Conservation (phyloP, 1,140 invertebrate species). For the Leucophenga varia region DNA sequence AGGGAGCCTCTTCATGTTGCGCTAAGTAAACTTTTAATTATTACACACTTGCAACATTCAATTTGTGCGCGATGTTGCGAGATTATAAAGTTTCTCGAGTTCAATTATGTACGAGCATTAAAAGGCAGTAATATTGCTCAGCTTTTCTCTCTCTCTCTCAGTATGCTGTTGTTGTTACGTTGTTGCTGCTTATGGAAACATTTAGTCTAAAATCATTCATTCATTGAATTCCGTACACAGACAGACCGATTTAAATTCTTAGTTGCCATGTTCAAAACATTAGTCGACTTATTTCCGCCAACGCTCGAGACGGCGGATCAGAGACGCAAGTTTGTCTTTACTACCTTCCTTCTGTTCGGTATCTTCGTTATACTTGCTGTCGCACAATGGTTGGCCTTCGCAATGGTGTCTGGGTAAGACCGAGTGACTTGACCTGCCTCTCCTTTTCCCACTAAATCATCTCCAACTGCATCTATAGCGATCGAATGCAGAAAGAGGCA, state of each 20-base stretch:
- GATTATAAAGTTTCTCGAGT: conserved; percentile 43
- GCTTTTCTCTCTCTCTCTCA: conserved; percentile 9
- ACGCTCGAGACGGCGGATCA: conserved; percentile 12
- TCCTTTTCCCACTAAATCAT: conserved; percentile 14
- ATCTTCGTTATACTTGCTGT: conserved; percentile 1
- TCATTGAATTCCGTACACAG: conserved; percentile 2
- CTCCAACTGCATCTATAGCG: not conserved
- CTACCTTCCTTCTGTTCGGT: conserved; percentile 3
- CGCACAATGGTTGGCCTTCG: conserved; percentile 12
- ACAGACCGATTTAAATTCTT: conserved; percentile 2
- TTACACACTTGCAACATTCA: conserved; percentile 43
- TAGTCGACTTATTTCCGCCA: not conserved
- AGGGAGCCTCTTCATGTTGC: conserved; percentile 5
- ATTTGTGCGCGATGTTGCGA: conserved; percentile 41
- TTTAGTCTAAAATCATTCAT: not conserved
- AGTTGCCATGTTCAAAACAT: conserved; percentile 27
- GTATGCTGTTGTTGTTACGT: conserved; percentile 21
- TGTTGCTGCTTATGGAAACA: not conserved
- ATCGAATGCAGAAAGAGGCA: not conserved
- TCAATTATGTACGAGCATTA: conserved; percentile 37
- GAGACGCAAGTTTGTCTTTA: conserved; percentile 8
- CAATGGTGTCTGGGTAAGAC: not conserved
- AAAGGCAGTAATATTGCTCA: not conserved
- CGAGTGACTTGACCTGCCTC: not conserved
- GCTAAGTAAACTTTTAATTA: conserved; percentile 43